Base-by-base conservation (phyloP, 2,888 invertebrate genomes). In the Linnaemya tessellans region DNA sequence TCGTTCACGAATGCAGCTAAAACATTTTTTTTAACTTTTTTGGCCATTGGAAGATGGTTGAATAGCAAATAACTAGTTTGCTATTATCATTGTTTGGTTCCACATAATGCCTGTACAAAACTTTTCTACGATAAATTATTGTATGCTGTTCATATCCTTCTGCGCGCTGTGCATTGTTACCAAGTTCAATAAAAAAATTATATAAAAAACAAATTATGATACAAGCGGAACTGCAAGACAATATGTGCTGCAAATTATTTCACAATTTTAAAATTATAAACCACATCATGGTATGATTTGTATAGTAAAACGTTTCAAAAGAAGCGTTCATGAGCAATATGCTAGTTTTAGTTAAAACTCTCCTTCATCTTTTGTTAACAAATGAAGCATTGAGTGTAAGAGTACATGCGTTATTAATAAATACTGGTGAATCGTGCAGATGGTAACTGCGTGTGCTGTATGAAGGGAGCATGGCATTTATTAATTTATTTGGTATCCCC, bases 401-500 rank as follows among this genome's bases (percentile, higher is more conserved):
- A 25, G 46, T 51, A 20, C 20, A 13, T 41, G 38, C 38, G 54
- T 51, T 49, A 64, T 20, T 78, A 67, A 58, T 56, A 41, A 68
- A 68, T 68, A 51, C 22, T 35, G 0, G 30, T 70, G 68, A 54
- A 68, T 75, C 68, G 54, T 68, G 75, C 13, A 46, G 35, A 20
- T 22, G 13, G 22, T 41, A 74, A 56, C 70, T 77, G 82, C n/a
- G 41, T 11, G 54, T 46, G n/a, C 43, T 38, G 11, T 35, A 8
- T n/a, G 18, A 54, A n/a, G 25, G n/a, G 3, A 46, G 64, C 43
- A 75, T 62, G 54, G 49, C 20, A 77, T 58, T 75, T 58, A 77
- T 77, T 58, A 71, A 71, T 71, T 71, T 64, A 46, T 77, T 56
- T 71, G 15, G 46, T 51, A 74, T 70, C 78, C 68, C 79, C 74